Conservation (phyloP, 2,888 invertebrate genomes). For the Spisula subtruncata region DNA sequence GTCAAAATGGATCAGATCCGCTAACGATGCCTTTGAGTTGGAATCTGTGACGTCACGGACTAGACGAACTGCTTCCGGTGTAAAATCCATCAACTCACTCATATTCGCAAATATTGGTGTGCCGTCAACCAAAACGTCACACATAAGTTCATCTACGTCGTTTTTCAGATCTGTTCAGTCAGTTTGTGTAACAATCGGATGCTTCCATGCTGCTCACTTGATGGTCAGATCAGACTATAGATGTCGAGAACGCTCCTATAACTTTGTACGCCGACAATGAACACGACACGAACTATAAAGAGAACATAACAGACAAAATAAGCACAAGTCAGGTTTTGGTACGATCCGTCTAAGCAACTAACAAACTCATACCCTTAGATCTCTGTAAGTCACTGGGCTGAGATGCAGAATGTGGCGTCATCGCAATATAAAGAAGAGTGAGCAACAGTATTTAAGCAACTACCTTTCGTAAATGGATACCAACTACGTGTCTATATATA, state of each 20-base stretch:
- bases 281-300: neutral
- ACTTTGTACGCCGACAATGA: neutral
- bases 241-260: neutral
- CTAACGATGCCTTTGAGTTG: neutral
- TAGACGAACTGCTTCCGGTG: neutral
- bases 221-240: neutral
- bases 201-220: neutral
- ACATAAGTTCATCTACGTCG: neutral
- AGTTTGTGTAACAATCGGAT: neutral
- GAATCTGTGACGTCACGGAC: neutral
- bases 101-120: neutral
- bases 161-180: neutral
- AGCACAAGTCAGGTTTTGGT: neutral
- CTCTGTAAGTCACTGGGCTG: too few relatives aligned
- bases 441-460: too few relatives aligned
- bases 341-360: too few relatives aligned
- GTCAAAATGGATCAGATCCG: neutral
- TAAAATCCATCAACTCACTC: neutral
- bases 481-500: too few relatives aligned
- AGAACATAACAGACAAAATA: neutral
- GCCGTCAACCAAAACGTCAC: neutral
- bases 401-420: too few relatives aligned
- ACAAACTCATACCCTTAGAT: too few relatives aligned
- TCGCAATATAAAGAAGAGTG: too few relatives aligned
- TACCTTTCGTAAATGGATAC: too few relatives aligned